These are phyloP conservation scores for Eurosta solidaginis DNA, from an alignment of 1,140 invertebrate genomes.

Conservation along the genomic window DNA sequence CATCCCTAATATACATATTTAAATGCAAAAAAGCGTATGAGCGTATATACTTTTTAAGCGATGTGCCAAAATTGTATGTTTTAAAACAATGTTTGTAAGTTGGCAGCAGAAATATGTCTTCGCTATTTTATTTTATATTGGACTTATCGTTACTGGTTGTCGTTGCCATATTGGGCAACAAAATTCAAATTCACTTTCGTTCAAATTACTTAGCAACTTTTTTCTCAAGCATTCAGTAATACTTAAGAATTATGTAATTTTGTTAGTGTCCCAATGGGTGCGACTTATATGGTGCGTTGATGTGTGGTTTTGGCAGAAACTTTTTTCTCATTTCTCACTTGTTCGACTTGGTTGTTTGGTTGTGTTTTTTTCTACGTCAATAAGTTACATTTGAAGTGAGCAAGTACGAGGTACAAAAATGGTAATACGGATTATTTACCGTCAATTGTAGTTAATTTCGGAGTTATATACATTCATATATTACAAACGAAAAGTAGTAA, in stretches of 20 bases:
- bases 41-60: no score
- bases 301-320: not conserved
- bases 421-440: slow-evolving; percentile 10
- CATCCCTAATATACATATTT: no score
- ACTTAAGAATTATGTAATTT: not conserved
- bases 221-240: not conserved
- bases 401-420: not conserved
- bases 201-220: not conserved
- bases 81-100: not conserved
- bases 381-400: not conserved
- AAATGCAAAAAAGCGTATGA: no score
- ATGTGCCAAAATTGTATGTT: not conserved
- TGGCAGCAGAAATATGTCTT: not conserved
- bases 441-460: no score
- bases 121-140: not conserved
- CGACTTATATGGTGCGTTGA: slow-evolving; percentile 12
- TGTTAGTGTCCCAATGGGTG: not conserved
- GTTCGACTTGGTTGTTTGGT: not conserved
- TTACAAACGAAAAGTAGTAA: not conserved
- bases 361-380: not conserved
- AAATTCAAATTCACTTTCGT: slow-evolving; percentile 26
- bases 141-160: no score
- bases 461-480: no score
- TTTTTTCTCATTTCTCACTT: not conserved
- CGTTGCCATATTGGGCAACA: slow-evolving; percentile 9